phyloP scores from a whole-genome alignment of 2,888 invertebrate species.

The Agrotis ipsilon region DNA sequence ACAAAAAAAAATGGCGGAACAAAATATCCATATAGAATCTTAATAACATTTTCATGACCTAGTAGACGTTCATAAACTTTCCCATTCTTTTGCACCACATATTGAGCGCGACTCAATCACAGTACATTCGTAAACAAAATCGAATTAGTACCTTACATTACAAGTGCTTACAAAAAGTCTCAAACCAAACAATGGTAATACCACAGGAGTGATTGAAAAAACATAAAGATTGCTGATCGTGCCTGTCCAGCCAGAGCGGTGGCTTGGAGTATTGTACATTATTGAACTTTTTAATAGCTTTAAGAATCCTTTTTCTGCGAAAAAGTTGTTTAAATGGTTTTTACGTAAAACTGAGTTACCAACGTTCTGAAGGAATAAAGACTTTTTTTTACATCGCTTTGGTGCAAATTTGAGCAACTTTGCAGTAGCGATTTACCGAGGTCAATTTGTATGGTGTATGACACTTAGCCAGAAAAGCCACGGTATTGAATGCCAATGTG shows the following conservation, averaged over 20 bases:
- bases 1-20: too few relatives aligned
- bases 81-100: not conserved
- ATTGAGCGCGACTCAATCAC: conserved; percentile 29
- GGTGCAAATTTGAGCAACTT: too few relatives aligned
- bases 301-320: not conserved
- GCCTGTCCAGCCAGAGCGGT: conserved; percentile 7
- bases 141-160: conserved; percentile 52
- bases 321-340: not conserved
- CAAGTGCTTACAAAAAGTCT: conserved; percentile 38
- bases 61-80: not conserved
- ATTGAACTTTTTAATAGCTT: conserved; percentile 51
- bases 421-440: not conserved
- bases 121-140: conserved; percentile 54
- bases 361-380: not conserved
- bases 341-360: not conserved
- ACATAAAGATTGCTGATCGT: conserved; percentile 27
- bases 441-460: not conserved
- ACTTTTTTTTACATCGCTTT: not conserved
- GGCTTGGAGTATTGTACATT: conserved; percentile 40
- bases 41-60: too few relatives aligned
- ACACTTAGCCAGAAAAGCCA: not conserved
- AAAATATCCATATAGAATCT: too few relatives aligned
- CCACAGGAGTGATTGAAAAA: conserved; percentile 48
- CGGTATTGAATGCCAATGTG: too few relatives aligned
- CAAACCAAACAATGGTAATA: conserved; percentile 50